Base-by-base conservation (phyloP, 2,113 vertebrate genomes). In the Lasiurus cinereus region DNA sequence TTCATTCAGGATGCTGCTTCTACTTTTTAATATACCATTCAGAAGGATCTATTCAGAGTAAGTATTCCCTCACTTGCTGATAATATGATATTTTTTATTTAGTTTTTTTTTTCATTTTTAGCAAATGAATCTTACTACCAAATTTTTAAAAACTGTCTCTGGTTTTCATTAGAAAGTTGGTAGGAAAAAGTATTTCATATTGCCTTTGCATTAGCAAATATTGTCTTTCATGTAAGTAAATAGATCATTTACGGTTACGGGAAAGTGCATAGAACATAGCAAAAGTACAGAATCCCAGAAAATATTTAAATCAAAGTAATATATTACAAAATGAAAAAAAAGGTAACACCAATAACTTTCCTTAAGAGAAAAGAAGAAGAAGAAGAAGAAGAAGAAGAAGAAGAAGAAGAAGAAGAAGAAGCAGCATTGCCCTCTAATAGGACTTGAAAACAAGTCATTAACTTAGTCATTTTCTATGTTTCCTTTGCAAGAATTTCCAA, bases 21-120 rank as follows among this genome's bases (percentile, higher is more conserved):
- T 95, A 98, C 97, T 98, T 98, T 98, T 98, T 98, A 98, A 98
- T 98, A 97, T 96, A 98, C 97, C 98, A 98, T 98, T 98, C 96
- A 98, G 77, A 96, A 76, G 79, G 76, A 82, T 96, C 97, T 98
- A 98, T 98, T 98, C 97, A 98, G 94, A 95, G 19, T 54, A 97
- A 98, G 91, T 77, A 90, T 95, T 98, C 95, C 97, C 98, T 98
- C 97, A 97, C 91, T 97, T 96, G 94, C 95, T 95, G 97, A 98
- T 98, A 95, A 98, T 96, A 77, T 77, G 86, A 97, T 97, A 96
- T 98, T 97, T 97, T 98, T 98, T 98, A 98, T 98, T 98, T 98
- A 95, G 86, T 95, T 97, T 97, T 98, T 97, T 97, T 97, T 97
- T 97, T 76, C 95, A 97, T 97, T 97, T 97, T 95, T 90, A 98